Base-by-base conservation (phyloP, 92 coral and sea anemone species). In the Heteractis magnifica region DNA sequence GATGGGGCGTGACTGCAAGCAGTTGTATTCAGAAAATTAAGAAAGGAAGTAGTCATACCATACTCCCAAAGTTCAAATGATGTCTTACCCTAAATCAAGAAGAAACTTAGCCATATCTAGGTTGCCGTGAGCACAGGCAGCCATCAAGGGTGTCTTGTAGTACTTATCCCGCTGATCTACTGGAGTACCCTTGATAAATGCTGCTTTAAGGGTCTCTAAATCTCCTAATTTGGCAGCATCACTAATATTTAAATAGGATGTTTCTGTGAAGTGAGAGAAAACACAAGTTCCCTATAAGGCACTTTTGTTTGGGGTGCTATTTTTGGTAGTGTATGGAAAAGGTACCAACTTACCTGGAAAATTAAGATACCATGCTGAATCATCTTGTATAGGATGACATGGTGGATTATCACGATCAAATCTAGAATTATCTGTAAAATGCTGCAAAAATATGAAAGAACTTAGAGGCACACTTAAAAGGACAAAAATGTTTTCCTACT, bases 91-190 rank as follows among this genome's bases (percentile, higher is more conserved):
- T 83, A 92, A 79, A 58, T 96, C 92, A 48, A 96, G 65, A 12
- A 96, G 76, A 75, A 90, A 88, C 78, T 71, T 86, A 4, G 96
- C 94, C 80, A 94, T 85, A 21, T 89, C 88, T 71, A 94, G 86
- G 76, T 96, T 96, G 14, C 99, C 99, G 65, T 96, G 93, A 1
- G 95, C 91, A 72, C 98, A 94, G 26, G 99, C 94, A 16, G 97
- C 89, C 99, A 96, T 96, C 18, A 96, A 87, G 9, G 98, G 98
- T 53, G 98, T 95, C 94, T 95, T 95, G 89, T 94, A 95, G 77
- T 92, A 95, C 77, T 94, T 93, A 82, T 95, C 98, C 13, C 98
- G 92, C 85, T 95, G 98, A 87, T 95, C 94, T 15, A 92, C 88
- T 12, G 91, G 86, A 13, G 86, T 88, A 60, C 98, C 98, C 68